Evolutionary conservation across 53 echinoderm and acorn worm genomes (phyloP).

Genomic region (Stichopus horrens): DNA sequence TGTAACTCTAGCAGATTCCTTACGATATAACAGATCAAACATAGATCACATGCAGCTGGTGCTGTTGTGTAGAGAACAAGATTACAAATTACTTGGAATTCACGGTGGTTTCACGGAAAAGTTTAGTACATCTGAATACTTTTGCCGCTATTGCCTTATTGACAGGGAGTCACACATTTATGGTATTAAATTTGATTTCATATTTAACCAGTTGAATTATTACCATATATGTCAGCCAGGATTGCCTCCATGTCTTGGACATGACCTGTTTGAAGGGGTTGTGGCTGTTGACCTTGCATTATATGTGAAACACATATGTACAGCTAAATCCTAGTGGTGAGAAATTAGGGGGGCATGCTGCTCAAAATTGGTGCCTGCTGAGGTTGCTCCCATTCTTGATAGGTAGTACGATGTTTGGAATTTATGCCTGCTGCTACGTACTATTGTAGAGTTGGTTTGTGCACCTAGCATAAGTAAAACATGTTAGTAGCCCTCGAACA

Average conservation of each 20-base stretch:
- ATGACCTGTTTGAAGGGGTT: slow-evolving; percentile 73
- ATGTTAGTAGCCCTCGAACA: not conserved
- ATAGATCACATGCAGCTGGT: slow-evolving; percentile 57
- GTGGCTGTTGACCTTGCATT: slow-evolving; percentile 59
- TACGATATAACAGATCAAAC: slow-evolving; percentile 47
- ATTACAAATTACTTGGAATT: slow-evolving; percentile 43
- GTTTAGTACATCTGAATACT: slow-evolving; percentile 37
- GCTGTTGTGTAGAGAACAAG: slow-evolving; percentile 47
- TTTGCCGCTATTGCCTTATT: slow-evolving; percentile 49
- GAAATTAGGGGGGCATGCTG: slow-evolving; percentile 51
- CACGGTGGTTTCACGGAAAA: slow-evolving; percentile 52
- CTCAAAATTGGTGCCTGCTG: slow-evolving; percentile 58
- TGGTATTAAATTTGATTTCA: slow-evolving; percentile 66
- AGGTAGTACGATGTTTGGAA: slow-evolving; percentile 51
- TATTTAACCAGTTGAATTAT: slow-evolving; percentile 56
- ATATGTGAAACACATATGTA: slow-evolving; percentile 43
- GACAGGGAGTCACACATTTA: slow-evolving; percentile 24
- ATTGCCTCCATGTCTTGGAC: slow-evolving; percentile 72
- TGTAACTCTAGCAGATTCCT: slow-evolving; percentile 39
- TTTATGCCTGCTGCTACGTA: slow-evolving; percentile 39
- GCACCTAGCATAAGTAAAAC: slow-evolving; percentile 14
- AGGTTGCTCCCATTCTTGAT: slow-evolving; percentile 52
- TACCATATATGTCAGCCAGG: slow-evolving; percentile 64
- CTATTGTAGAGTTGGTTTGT: slow-evolving; percentile 49
- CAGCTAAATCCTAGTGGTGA: slow-evolving; percentile 51